A percentile compares a stretch with the other conserved stretches of the same genome.
phyloP scores from a whole-genome alignment of 2,888 invertebrate species.

The Zygothrica quintamaculata region DNA sequence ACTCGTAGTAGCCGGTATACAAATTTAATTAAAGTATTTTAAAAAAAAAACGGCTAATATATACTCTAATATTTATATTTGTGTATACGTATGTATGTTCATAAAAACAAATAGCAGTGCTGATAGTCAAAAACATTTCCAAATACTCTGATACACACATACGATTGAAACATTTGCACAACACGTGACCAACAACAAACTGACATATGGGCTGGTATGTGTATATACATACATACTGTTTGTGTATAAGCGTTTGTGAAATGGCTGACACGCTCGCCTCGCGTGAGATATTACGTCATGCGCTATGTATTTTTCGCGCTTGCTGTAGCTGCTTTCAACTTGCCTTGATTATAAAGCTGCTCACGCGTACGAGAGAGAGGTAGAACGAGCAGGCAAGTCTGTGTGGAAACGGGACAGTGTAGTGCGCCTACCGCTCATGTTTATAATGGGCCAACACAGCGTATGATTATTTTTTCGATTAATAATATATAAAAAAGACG shows the following conservation, averaged over 20 bases:
- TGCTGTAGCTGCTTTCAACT: conserved; percentile 63
- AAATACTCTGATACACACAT: conserved; percentile 21
- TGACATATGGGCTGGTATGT: conserved; percentile 39
- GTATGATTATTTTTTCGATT: conserved; percentile 78
- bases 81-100: not conserved
- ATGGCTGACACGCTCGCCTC: conserved; percentile 82
- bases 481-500: conserved; percentile 43
- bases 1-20: conserved; percentile 50
- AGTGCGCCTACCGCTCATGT: conserved; percentile 28
- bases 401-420: conserved; percentile 16
- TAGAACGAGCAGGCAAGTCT: conserved; percentile 12
- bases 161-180: conserved; percentile 67
- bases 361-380: conserved; percentile 38
- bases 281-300: conserved; percentile 85
- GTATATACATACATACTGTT: not conserved
- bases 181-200: conserved; percentile 81
- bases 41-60: conserved; percentile 51
- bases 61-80: conserved; percentile 5
- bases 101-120: conserved; percentile 20
- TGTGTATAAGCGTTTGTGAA: conserved; percentile 27
- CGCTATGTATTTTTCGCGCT: conserved; percentile 77
- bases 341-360: conserved; percentile 67
- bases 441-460: conserved; percentile 58
- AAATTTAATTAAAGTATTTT: conserved; percentile 70
- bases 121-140: conserved; percentile 27